phyloP scores from a whole-genome alignment of 2,113 vertebrate species.

The Urocynchramus pylzowi region DNA sequence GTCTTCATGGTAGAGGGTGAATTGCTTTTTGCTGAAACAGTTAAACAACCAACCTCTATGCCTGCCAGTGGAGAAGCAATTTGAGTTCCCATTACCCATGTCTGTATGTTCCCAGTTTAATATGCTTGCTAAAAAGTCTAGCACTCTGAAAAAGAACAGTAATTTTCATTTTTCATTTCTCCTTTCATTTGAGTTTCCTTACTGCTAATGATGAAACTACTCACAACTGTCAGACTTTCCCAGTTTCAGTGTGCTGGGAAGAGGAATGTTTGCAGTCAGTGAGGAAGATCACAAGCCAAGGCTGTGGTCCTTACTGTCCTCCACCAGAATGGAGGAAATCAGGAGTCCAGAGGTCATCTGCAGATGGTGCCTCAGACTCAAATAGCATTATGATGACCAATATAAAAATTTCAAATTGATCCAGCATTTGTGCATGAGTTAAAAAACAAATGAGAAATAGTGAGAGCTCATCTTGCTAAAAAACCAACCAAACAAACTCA shows the following conservation, averaged over 20 bases:
- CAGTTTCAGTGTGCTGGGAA: not conserved
- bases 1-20: not conserved
- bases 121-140: not conserved
- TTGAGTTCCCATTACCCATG: not conserved
- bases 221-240: not conserved
- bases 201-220: not conserved
- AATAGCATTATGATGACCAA: not conserved
- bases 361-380: not conserved
- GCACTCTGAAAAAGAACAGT: not conserved
- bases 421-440: not conserved
- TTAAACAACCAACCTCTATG: not conserved
- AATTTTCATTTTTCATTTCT: conserved; percentile 6
- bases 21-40: not conserved
- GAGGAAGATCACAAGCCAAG: not conserved
- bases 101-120: not conserved
- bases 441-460: not conserved
- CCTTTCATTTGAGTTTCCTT: not conserved
- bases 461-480: not conserved
- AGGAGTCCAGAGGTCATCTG: not conserved
- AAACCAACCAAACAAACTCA: not conserved
- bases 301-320: not conserved
- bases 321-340: not conserved
- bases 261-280: not conserved
- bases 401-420: not conserved
- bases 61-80: not conserved